Conservation (phyloP, 1,140 invertebrate species). For the Brachionus manjavacas region DNA sequence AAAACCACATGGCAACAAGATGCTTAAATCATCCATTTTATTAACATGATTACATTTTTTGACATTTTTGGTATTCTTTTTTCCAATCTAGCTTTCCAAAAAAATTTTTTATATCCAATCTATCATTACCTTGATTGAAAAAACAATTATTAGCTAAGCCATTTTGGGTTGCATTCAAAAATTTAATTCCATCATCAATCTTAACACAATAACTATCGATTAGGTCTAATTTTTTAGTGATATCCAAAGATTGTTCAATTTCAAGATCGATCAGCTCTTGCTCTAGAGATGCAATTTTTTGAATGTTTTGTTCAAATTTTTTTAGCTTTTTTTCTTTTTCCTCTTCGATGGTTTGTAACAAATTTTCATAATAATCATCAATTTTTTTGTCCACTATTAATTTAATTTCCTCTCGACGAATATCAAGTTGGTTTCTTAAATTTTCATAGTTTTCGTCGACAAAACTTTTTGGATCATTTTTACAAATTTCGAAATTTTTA, state of each 20-base stretch:
- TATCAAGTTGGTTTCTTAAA: not conserved
- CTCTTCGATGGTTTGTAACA: not conserved
- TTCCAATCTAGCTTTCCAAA: not conserved
- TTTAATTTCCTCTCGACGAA: not conserved
- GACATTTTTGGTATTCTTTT: not conserved
- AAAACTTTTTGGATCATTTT: not conserved
- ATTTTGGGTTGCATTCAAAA: no score
- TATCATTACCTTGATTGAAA: no score
- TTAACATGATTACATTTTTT: not conserved
- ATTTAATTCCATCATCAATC: not conserved
- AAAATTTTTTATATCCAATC: not conserved
- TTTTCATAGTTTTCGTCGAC: not conserved
- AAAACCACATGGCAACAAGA: not conserved
- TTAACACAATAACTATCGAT: not conserved
- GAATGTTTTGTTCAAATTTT: not conserved
- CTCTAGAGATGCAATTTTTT: not conserved
- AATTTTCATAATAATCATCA: not conserved
- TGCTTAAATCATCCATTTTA: not conserved
- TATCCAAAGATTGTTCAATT: not conserved
- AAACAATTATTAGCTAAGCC: no score
- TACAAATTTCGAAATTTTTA: not conserved
- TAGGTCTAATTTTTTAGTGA: no score
- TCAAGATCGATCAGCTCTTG: not conserved
- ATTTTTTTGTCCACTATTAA: not conserved
- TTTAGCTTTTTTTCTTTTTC: not conserved